Evolutionary conservation across 2,113 vertebrate genomes (phyloP).

Genomic region (Cariama cristata): DNA sequence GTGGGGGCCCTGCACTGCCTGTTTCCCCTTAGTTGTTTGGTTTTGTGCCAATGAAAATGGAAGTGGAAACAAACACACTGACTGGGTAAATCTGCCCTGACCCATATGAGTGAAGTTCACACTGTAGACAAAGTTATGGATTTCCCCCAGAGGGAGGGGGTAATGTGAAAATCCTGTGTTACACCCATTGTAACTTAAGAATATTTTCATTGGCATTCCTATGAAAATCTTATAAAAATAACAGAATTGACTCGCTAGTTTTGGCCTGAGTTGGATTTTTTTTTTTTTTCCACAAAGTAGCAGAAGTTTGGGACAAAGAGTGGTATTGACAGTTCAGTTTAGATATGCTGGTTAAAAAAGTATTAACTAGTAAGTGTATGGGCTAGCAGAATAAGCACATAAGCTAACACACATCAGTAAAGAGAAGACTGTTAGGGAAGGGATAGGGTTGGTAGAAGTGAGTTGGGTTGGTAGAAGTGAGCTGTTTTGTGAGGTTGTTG

Average conservation of each 20-base stretch:
- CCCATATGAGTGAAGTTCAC: slow-evolving; percentile 67
- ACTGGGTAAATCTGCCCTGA: slow-evolving; percentile 67
- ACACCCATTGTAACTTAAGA: slow-evolving; percentile 75
- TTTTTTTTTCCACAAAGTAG: slow-evolving; percentile 59
- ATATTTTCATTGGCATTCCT: slow-evolving; percentile 77
- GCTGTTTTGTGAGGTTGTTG: background rate
- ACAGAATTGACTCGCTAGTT: slow-evolving; percentile 65
- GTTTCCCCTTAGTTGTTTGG: slow-evolving; percentile 74
- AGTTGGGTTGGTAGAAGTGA: background rate
- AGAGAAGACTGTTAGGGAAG: background rate
- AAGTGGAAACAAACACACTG: slow-evolving; percentile 70
- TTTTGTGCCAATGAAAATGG: slow-evolving; percentile 74
- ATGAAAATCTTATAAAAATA: slow-evolving; percentile 68
- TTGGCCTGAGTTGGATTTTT: slow-evolving; percentile 50
- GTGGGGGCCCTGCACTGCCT: slow-evolving; percentile 58
- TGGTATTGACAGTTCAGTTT: slow-evolving; percentile 8
- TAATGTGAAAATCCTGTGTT: slow-evolving; percentile 73
- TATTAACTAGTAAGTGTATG: background rate
- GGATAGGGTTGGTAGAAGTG: background rate
- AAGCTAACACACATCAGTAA: background rate
- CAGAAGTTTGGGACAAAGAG: slow-evolving; percentile 31
- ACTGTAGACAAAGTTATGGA: slow-evolving; percentile 69
- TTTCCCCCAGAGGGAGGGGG: slow-evolving; percentile 62
- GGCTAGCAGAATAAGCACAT: background rate
- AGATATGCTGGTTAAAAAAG: background rate